Conservation (phyloP, 2,888 invertebrate genomes). For the Aporophyla nigra region DNA sequence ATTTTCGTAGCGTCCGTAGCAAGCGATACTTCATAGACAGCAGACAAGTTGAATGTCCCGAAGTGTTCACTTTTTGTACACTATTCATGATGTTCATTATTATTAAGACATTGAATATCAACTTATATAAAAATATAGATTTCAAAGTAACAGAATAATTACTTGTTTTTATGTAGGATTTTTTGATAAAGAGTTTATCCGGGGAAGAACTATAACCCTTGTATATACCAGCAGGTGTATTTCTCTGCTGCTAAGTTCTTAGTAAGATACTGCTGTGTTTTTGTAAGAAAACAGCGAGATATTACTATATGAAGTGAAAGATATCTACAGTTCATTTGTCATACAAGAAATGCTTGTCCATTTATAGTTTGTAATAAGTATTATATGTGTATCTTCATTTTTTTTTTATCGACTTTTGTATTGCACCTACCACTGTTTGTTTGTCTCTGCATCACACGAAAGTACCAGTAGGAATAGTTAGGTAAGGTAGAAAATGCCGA, state of each 20-base stretch:
- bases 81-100: neutral
- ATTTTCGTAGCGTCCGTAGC: conserved; percentile 33
- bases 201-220: neutral
- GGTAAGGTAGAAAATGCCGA: too few species aligned
- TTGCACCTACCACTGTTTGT: too few species aligned
- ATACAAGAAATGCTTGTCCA: neutral
- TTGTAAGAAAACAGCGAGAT: neutral
- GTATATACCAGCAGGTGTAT: neutral
- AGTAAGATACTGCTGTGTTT: too few species aligned
- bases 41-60: neutral
- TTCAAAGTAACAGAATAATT: neutral
- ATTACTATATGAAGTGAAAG: neutral
- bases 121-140: neutral
- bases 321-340: neutral
- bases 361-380: too few species aligned
- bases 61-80: neutral
- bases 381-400: too few species aligned
- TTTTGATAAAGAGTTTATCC: neutral
- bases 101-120: neutral
- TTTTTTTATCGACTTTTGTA: too few species aligned
- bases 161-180: neutral
- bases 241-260: neutral
- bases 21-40: neutral
- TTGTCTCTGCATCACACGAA: too few species aligned
- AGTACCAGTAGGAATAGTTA: too few species aligned